Evolutionary conservation across 2,113 vertebrate species (phyloP).

Genomic region (Chlorodrepanis virens): DNA sequence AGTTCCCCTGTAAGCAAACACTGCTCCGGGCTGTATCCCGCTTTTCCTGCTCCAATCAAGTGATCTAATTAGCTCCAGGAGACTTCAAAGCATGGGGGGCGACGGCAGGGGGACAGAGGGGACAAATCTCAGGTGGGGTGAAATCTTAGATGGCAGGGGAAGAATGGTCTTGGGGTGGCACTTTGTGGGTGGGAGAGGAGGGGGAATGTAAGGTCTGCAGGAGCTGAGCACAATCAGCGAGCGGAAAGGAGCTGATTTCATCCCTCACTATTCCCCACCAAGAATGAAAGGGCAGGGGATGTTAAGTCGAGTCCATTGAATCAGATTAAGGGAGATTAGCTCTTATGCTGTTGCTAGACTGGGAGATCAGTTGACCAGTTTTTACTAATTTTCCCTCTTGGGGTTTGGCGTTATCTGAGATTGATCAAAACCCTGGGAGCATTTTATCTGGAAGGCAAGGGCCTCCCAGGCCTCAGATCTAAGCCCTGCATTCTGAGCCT

Average conservation of each 20-base stretch:
- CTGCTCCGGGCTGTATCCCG: conserved; percentile 9
- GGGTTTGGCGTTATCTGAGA: conserved; percentile 26
- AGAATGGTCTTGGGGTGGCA: background rate
- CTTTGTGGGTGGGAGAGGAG: background rate
- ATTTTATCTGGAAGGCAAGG: conserved; percentile 23
- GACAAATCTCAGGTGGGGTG: background rate
- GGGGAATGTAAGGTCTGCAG: background rate
- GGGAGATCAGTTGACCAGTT: conserved; percentile 22
- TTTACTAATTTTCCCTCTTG: conserved; percentile 39
- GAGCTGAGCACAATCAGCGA: background rate
- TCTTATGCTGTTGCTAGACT: background rate
- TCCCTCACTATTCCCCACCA: background rate
- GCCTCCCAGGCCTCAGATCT: background rate
- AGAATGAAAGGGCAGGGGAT: conserved; percentile 37
- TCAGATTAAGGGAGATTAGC: conserved; percentile 28
- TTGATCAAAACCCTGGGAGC: conserved; percentile 32
- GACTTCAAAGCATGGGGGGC: background rate
- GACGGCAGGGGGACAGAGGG: background rate
- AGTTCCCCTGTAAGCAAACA: conserved; percentile 43
- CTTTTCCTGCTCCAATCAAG: background rate
- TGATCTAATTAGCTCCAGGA: conserved; percentile 11
- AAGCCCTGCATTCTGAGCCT: background rate
- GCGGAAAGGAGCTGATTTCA: conserved; percentile 37
- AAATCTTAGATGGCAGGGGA: background rate
- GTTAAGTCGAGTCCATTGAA: conserved; percentile 18